Percentiles rank a stretch among this genome's conserved stretches.
These are phyloP conservation scores for Alces alces DNA, from an alignment of 2,113 vertebrate genomes.

Conservation along the genomic window DNA sequence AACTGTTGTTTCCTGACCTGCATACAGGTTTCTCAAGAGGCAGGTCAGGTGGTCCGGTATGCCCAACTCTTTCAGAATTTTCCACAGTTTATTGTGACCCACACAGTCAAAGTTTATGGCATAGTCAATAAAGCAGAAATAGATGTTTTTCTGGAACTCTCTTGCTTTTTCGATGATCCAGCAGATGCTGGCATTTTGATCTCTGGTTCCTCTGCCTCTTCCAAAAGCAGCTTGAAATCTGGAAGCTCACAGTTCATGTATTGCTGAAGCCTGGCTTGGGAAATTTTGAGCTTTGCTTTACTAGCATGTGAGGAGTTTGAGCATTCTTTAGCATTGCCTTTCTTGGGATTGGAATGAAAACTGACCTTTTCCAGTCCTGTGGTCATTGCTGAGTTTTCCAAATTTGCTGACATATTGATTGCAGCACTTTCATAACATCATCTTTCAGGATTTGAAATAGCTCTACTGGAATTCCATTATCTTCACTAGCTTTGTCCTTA, in stretches of 20 bases:
- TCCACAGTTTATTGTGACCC: neutral
- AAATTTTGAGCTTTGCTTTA: neutral
- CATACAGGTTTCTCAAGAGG: neutral
- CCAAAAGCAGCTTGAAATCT: neutral
- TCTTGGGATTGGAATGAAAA: neutral
- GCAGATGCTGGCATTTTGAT: neutral
- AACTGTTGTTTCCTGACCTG: neutral
- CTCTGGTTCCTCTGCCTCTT: neutral
- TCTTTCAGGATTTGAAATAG: no score
- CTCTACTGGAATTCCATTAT: no score
- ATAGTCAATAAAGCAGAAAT: neutral
- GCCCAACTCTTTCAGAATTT: neutral
- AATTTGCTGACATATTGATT: neutral
- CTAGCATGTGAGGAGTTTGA: neutral
- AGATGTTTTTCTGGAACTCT: neutral
- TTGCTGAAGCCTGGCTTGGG: neutral
- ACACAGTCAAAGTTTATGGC: neutral
- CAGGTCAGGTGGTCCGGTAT: neutral
- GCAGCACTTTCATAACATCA: neutral
- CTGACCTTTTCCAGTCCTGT: neutral
- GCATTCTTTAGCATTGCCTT: neutral
- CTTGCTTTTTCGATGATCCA: neutral
- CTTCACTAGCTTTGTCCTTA: no score
- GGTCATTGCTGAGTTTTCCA: neutral
- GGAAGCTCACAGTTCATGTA: accelerated